A percentile compares a stretch with the other conserved stretches of the same genome.
Evolutionary conservation across 2,797 vertebrate species (phyloP).

Genomic region (Cyprinella venusta): DNA sequence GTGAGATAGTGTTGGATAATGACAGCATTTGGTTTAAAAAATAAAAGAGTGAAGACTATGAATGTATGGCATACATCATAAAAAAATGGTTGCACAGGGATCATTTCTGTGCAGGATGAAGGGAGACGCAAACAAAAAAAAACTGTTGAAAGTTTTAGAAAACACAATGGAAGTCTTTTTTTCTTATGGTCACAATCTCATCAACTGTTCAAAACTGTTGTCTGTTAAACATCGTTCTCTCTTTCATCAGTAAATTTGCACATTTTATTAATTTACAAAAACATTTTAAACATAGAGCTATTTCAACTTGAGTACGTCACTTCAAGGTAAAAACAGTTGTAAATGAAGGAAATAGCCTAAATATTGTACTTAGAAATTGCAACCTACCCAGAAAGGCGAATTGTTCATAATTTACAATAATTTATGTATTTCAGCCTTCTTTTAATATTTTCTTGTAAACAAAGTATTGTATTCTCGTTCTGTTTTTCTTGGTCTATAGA

Average conservation of each 20-base stretch:
- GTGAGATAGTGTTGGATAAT: too few relatives aligned
- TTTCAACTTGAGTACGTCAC: too few relatives aligned
- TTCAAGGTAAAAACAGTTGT: too few relatives aligned
- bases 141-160: slow-evolving; percentile 1
- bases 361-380: too few relatives aligned
- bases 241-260: not conserved
- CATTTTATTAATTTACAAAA: not conserved
- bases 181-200: not conserved
- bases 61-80: slow-evolving; percentile 13
- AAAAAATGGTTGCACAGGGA: not conserved
- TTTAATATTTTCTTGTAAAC: too few relatives aligned
- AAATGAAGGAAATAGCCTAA: too few relatives aligned
- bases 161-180: not conserved
- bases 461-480: too few relatives aligned
- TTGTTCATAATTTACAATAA: too few relatives aligned
- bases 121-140: not conserved
- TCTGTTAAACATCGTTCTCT: not conserved
- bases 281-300: not conserved
- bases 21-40: slow-evolving; percentile 14
- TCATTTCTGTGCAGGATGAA: not conserved
- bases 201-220: not conserved
- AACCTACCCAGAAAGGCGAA: too few relatives aligned
- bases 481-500: too few relatives aligned
- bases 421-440: too few relatives aligned
- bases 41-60: not conserved